Evolutionary conservation across 1,140 invertebrate species (phyloP), one percentile per base, ranked within the genome.

Genomic region (Monomorium pharaonis): DNA sequence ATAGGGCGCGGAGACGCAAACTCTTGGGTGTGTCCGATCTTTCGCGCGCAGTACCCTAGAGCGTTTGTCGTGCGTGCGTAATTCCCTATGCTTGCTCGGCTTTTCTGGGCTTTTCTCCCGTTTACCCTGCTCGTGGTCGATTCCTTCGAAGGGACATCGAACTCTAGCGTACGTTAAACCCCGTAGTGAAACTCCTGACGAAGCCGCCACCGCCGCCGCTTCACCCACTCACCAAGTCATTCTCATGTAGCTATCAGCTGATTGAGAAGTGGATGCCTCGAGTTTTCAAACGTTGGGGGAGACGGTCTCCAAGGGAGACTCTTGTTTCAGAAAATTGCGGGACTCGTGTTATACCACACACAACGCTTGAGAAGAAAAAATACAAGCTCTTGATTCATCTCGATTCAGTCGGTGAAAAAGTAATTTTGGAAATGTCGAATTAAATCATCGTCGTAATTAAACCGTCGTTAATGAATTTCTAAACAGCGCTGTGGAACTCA

Each of bases 21-120:
- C 75, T 88, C 83, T 91, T 88, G 90, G 91, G 91, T 89, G 91
- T 92, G 91, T 90, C 91, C 77, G 85, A 87, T 90, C 84, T 88
- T 54, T 7, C 84, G 83, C 88, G 89, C 88, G 44, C 54, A 67
- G 70, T 49, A 37, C 67, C 51, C 75, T 77, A 37, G 54, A 58
- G 30, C 90, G 84, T 84, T 87, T 87, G 67, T 81, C 85, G 86
- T 81, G 83, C 80, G 69, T 83, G 85, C n/a, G n/a, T n/a, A n/a
- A 6, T 21, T 30, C 21, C 51, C 51, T 30, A 21, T 21, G 30
- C 24, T 9, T 21, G 14, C 21, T 1, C 18, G 44, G 21, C 44
- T 78, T 63, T n/a, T 49, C 58, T 42, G 60, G 30, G 30, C 5
- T n/a, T n/a, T n/a, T n/a, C n/a, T 7, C 30, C 44, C 44, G 44